Evolutionary conservation across 2,888 invertebrate species (phyloP), one percentile per base, ranked within the genome.

Genomic region (Mechanitis messenoides): DNA sequence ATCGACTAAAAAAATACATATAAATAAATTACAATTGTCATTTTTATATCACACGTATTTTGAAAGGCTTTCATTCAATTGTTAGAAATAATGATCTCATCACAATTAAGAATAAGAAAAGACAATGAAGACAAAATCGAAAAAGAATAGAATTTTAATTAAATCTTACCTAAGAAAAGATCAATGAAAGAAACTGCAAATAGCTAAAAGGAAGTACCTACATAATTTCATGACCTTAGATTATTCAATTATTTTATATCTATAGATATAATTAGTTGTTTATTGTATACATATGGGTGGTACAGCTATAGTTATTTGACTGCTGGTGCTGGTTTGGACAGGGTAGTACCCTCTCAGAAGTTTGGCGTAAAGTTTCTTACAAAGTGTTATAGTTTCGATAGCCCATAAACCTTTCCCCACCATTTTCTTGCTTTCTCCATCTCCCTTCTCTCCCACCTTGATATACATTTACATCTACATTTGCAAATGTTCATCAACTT

Each of bases 71-170:
- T 38, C 54, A 56, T 47, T 50, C 50, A 54, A 61, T 61, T 61
- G 64, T 61, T 64, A 62, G 62, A 60, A 60, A 67, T 65, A 67
- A 65, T 63, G 66, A 66, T 66, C 66, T 53, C 64, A 64, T 64
- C 64, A 20, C 66, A 66, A 66, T 66, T 76, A 75, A 76, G 73
- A 74, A 68, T 65, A 59, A 61, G 63, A 67, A 63, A 60, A 62
- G 66, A 58, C 58, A 57, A 53, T 58, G 45, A 53, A 56, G 56
- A 66, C 59, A 55, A 61, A 64, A 55, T 64, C 59, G 42, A 59
- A 58, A 62, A 53, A 63, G 55, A 59, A 61, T 59, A 56, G 31
- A 57, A 59, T 56, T 58, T 64, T 64, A 64, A 64, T 64, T 61
- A 55, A 57, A 60, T 42, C n/a, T 58, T 35, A 55, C 55, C 50